Evolutionary conservation across 2,888 invertebrate species (phyloP).

Genomic region (Capitulum mitella): DNA sequence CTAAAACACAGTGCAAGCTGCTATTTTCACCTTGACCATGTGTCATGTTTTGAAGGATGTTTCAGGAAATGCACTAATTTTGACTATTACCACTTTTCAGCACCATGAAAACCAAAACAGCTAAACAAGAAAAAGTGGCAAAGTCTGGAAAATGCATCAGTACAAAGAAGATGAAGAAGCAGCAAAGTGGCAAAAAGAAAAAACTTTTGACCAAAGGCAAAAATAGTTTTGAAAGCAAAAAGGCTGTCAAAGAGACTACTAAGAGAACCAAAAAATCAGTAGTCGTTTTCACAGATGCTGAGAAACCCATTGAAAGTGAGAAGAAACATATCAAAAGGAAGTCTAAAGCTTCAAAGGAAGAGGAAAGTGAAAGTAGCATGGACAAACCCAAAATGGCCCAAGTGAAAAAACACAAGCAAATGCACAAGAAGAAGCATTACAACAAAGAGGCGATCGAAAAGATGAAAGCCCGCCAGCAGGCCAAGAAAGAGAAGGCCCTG

Average conservation of each 20-base stretch:
- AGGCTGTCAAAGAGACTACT: neutral
- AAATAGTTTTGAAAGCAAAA: too few species aligned
- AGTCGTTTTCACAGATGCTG: too few species aligned
- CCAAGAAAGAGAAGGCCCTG: neutral
- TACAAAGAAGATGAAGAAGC: neutral
- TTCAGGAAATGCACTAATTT: neutral
- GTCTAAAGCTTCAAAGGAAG: too few species aligned
- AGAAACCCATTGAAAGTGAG: too few species aligned
- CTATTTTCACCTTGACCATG: neutral
- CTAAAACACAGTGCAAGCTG: too few species aligned
- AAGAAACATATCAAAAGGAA: too few species aligned
- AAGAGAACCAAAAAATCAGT: neutral
- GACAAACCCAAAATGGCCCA: too few species aligned
- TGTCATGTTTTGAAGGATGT: neutral
- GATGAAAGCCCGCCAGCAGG: neutral
- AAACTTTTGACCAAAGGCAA: neutral
- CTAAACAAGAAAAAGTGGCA: too few species aligned
- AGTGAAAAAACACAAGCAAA: neutral
- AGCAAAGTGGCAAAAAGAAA: neutral
- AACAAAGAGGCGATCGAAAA: neutral
- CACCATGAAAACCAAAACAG: conserved; percentile 8
- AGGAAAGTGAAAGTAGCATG: too few species aligned
- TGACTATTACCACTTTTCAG: neutral
- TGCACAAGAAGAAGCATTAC: neutral
- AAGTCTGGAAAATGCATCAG: too few species aligned